A percentile compares a stretch with the other conserved stretches of the same genome.
Evolutionary conservation across 2,888 invertebrate genomes (phyloP).

Genomic region (Psylliodes chrysocephalus): DNA sequence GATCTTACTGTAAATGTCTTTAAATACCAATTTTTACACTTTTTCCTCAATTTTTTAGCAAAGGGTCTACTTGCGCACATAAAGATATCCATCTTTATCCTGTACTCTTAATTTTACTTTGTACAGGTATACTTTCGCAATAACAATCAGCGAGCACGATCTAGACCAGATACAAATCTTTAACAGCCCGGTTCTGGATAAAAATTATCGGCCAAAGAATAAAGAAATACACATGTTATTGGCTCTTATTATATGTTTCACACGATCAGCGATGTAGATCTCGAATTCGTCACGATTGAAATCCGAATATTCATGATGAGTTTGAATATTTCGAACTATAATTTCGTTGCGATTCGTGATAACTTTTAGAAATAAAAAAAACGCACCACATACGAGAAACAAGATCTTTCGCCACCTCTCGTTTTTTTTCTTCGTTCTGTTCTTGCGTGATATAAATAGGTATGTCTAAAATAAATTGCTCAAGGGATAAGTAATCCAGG

Average conservation of each 20-base stretch:
- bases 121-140: too few species aligned
- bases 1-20: too few species aligned
- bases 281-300: constrained; percentile 37
- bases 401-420: constrained; percentile 7
- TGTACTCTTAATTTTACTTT: too few species aligned
- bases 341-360: constrained; percentile 35
- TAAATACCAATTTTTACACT: too few species aligned
- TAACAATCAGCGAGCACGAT: too few species aligned
- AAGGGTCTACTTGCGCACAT: too few species aligned
- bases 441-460: too few species aligned
- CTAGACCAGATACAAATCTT: too few species aligned
- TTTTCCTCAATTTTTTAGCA: too few species aligned
- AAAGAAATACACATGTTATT: constrained; percentile 39
- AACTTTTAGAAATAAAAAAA: constrained; percentile 8
- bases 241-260: constrained; percentile 39
- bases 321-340: constrained; percentile 28
- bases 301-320: constrained; percentile 33
- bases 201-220: constrained; percentile 6
- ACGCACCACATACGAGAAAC: neutral
- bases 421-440: neutral
- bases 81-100: too few species aligned
- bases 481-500: too few species aligned
- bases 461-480: too few species aligned
- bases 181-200: constrained; percentile 19
- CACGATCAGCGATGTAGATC: constrained; percentile 39